Base-by-base conservation (phyloP, 2,888 invertebrate genomes). In the Drosophila nigricruria region DNA sequence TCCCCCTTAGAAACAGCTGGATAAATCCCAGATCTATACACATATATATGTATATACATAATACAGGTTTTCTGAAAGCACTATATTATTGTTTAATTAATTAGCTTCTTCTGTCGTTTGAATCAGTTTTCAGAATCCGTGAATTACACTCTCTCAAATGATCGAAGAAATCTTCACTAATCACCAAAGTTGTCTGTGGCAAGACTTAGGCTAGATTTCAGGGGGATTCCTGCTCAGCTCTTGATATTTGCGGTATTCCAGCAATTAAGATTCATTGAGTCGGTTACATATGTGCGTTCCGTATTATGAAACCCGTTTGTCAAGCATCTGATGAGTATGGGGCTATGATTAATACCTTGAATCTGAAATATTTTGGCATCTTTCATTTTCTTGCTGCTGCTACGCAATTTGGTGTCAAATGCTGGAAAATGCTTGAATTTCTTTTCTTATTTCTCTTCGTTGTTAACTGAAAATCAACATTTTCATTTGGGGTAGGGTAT, bases 311-410 rank as follows among this genome's bases (percentile, higher is more conserved):
- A 30, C 27, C 30, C 18, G 18, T 27, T 47, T 27, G 27, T 5
- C 27, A n/a, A 20, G 16, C 25, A 25, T 45, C 20, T 45, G 16
- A 45, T 45, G 25, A 25, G 23, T 25, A 45, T 45, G 16, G 9
- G 23, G 25, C 25, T 45, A 23, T 47, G 45, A 47, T 27, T 47
- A 47, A 47, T 45, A 25, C 25, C 25, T 25, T 16, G 16, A 45
- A 9, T 45, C 8, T 45, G 9, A 25, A 25, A 25, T 25, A 45
- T 45, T 45, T 45, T 45, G 25, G 45, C 45, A 45, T 45, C 16
- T 45, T 45, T 25, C 25, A 25, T 45, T 45, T 45, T 9, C 14
- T 16, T 1, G 1, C 9, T 45, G 45, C 23, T 23, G 45, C 45
- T 45, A 43, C 42, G 42, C 42, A 20, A 42, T 42, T 43, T 14